Base-by-base conservation (phyloP, 2,797 vertebrate species). In the Odontamblyopus rebecca region DNA sequence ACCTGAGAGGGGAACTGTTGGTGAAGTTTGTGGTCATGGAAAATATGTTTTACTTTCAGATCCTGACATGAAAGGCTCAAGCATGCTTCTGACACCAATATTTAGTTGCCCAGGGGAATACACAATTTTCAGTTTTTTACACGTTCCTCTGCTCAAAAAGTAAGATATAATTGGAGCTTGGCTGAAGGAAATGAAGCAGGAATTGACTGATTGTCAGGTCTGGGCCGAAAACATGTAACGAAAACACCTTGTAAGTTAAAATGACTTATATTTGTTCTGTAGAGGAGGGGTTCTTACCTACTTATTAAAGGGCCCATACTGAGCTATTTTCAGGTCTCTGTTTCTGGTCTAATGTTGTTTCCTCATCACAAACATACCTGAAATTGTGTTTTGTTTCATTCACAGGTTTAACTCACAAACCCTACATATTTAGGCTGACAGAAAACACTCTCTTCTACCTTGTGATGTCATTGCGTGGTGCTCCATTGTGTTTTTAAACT, bases 21-120 rank as follows among this genome's bases (percentile, higher is more conserved):
- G 27, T 64, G 62, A 64, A 38, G 18, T 62, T 12, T 62, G 32
- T 35, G 61, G 32, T 44, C n/a, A 19, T 26, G 61, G 61, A 63
- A 63, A 65, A 9, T 48, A 16, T 50, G 63, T 51, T 27, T 27
- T 8, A 26, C 26, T 50, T 27, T 65, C n/a, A 64, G 11, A 64
- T 64, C 32, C 5, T 23, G 35, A 41, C 32, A 23, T 41, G 35
- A 64, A 13, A 64, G 19, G 61, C n/a, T 11, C 15, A 41, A 12
- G 19, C 8, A 48, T 8, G n/a, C 62, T 64, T 26, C 62, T 26
- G 38, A 26, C 62, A 48, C 12, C 11, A 44, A 27, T 64, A 44
- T 64, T 48, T 48, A 19, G 15, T 18, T 12, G 13, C 26, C 4
- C 15, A 2, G n/a, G 32, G 35, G 32, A 35, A 35, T 35, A 15